A percentile compares a stretch with the other conserved stretches of the same genome.
phyloP scores from a whole-genome alignment of 2,888 invertebrate genomes.

The Lasioglossum calceatum region DNA sequence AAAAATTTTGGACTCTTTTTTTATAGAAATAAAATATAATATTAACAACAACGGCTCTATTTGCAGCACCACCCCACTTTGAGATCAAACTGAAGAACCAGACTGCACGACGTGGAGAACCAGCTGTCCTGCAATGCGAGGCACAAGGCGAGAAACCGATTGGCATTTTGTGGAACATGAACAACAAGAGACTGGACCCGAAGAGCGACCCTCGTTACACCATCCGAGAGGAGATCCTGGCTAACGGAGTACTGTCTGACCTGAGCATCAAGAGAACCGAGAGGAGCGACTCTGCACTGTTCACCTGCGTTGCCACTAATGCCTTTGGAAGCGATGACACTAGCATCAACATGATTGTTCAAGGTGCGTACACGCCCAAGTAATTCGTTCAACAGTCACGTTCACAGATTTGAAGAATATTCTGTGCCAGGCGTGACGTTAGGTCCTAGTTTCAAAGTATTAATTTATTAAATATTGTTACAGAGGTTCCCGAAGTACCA shows the following conservation, averaged over 20 bases:
- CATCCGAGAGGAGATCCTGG: conserved; percentile 94
- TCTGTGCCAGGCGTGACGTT: too few species aligned
- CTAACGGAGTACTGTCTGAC: conserved; percentile 94
- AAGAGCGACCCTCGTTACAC: conserved; percentile 95
- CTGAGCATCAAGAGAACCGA: conserved; percentile 95
- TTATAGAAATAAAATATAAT: neutral
- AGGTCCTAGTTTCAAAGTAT: neutral
- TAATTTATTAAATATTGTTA: neutral
- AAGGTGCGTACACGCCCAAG: conserved; percentile 86
- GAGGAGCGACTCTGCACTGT: conserved; percentile 94
- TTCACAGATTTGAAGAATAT: too few species aligned
- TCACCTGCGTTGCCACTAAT: conserved; percentile 96
- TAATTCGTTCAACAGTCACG: neutral
- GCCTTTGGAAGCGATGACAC: conserved; percentile 97
- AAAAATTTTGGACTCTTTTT: too few species aligned
- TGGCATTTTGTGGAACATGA: conserved; percentile 97
- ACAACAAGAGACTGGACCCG: conserved; percentile 95
- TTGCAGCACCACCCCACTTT: conserved; percentile 95
- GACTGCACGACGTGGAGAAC: conserved; percentile 95
- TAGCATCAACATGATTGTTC: conserved; percentile 97
- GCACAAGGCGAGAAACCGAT: conserved; percentile 98
- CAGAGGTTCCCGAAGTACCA: conserved; percentile 95
- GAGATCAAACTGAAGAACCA: conserved; percentile 96
- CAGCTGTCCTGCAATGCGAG: conserved; percentile 95
- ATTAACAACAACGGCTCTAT: neutral